Evolutionary conservation across 53 echinoderm and acorn worm genomes (phyloP).

Genomic region (Holothuria scabra): DNA sequence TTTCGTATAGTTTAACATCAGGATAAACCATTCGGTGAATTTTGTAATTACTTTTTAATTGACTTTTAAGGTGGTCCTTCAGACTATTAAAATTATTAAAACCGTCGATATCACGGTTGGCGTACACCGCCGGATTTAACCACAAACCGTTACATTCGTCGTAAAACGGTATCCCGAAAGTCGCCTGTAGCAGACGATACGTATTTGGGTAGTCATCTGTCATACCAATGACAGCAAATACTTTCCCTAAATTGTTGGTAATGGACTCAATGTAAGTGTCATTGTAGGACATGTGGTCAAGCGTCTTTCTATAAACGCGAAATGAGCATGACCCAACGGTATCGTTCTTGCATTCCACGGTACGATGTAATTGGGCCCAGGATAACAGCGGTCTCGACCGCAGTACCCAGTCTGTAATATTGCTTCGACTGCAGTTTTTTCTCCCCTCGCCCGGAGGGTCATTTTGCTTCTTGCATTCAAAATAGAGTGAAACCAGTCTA

Average conservation of each 20-base stretch:
- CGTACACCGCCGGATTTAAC: not conserved
- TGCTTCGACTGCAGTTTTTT: not conserved
- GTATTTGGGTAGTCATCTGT: not conserved
- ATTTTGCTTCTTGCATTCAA: conserved; percentile 12
- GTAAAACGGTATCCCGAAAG: not conserved
- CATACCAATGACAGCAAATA: not conserved
- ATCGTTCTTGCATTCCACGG: not conserved
- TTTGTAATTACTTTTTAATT: not conserved
- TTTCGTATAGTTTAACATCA: not conserved
- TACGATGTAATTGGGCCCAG: not conserved
- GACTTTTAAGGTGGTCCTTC: not conserved
- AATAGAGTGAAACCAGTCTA: not conserved
- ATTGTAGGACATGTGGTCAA: not conserved
- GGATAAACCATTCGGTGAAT: not conserved
- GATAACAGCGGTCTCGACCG: not conserved
- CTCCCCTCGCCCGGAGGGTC: not conserved
- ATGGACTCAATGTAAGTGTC: not conserved
- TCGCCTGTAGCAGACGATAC: not conserved
- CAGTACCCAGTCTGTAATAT: not conserved
- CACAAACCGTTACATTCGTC: not conserved
- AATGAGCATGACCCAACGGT: not conserved
- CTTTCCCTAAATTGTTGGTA: not conserved
- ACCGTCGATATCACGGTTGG: not conserved
- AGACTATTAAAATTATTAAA: not conserved
- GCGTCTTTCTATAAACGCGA: not conserved